These are phyloP conservation scores for Andrena praecox DNA, from an alignment of 2,888 invertebrate species.

Conservation along the genomic window DNA sequence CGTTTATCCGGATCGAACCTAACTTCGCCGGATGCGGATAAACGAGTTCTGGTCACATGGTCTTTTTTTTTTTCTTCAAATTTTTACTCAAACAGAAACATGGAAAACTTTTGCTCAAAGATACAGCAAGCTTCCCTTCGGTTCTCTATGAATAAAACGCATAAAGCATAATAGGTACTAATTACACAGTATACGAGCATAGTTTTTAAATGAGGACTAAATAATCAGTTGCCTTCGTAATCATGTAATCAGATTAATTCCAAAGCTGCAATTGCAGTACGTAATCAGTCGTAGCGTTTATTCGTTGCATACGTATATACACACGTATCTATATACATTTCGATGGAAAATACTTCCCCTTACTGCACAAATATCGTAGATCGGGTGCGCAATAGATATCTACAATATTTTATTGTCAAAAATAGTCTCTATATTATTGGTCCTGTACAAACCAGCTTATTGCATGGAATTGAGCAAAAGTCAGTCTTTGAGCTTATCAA, in stretches of 20 bases:
- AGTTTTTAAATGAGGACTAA: not conserved
- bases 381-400: not conserved
- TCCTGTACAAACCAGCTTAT: not conserved
- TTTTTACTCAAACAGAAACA: too few relatives aligned
- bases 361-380: too few relatives aligned
- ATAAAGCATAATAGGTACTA: too few relatives aligned
- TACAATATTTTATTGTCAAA: not conserved
- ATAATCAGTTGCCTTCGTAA: conserved; percentile 4
- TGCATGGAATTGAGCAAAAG: conserved; percentile 46
- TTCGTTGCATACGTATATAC: not conserved
- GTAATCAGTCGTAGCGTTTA: not conserved
- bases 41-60: conserved; percentile 13
- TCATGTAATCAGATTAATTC: conserved; percentile 3
- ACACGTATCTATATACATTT: too few relatives aligned
- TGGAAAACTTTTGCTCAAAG: not conserved
- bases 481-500: conserved; percentile 24
- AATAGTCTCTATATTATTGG: not conserved
- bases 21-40: not conserved
- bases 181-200: too few relatives aligned
- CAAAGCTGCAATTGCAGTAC: not conserved
- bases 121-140: not conserved
- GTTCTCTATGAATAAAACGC: too few relatives aligned
- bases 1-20: not conserved
- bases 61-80: too few relatives aligned
- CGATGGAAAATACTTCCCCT: too few relatives aligned